Evolutionary conservation across 2,888 invertebrate genomes (phyloP).

Genomic region (Cantharis rustica): DNA sequence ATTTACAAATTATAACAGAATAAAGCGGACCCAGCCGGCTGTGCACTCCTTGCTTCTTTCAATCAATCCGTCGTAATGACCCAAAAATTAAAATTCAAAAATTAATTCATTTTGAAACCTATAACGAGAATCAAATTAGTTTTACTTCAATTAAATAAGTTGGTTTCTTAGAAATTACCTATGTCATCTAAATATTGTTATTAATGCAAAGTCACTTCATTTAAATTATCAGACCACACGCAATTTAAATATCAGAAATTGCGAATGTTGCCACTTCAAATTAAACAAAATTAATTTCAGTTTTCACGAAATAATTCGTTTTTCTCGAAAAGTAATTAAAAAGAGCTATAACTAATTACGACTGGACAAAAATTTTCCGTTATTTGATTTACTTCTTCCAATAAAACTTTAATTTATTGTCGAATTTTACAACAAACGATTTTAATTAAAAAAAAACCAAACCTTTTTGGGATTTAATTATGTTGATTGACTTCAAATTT

Average conservation of each 20-base stretch:
- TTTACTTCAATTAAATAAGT: conserved; percentile 3
- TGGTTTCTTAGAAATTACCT: conserved; percentile 1
- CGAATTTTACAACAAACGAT: not conserved
- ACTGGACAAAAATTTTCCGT: not conserved
- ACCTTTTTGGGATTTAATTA: not conserved
- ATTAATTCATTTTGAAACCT: not conserved
- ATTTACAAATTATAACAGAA: conserved; percentile 6
- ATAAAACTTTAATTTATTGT: not conserved
- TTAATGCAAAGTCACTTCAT: conserved; percentile 16
- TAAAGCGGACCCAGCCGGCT: not conserved
- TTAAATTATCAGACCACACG: conserved; percentile 18
- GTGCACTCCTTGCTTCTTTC: not conserved
- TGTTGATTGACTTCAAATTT: not conserved
- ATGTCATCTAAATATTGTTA: conserved; percentile 14
- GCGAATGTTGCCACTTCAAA: not conserved
- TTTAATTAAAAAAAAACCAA: not conserved
- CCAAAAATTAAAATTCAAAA: not conserved
- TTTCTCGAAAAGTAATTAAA: not conserved
- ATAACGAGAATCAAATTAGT: conserved; percentile 2
- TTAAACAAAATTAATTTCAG: not conserved
- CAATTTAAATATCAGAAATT: conserved; percentile 9
- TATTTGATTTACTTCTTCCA: too few relatives aligned
- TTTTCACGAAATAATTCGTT: not conserved
- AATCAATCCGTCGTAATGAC: not conserved
- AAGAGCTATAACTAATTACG: not conserved